Base-by-base conservation (phyloP, 2,113 vertebrate species). In the Probosciger aterrimus region DNA sequence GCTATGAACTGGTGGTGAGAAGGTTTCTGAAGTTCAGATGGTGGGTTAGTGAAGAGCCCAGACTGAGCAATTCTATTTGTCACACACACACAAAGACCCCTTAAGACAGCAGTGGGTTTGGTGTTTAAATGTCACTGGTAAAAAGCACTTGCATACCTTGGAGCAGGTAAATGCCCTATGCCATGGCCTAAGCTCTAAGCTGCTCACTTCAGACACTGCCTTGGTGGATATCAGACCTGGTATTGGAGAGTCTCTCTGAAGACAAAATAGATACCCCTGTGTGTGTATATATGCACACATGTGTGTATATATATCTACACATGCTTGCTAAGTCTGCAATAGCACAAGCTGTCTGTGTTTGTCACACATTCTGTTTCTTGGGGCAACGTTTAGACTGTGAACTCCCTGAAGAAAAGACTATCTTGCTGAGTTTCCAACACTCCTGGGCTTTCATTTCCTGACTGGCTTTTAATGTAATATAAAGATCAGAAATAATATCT, bases 401-500 rank as follows among this genome's bases (percentile, higher is more conserved):
- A 88, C 55, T 95, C 95, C 92, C 87, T 47, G 64, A 86, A 90
- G 90, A 91, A 71, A 84, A 87, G 90, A 47, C 35, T 43, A 14
- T 35, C 76, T 86, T 64, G 37, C 92, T 79, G 80, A 90, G 80
- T 79, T 96, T 93, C 90, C 88, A 94, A 59, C 90, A 75, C 1
- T 18, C 79, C 62, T 81, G 95, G 93, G 95, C 62, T 93, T 93
- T 95, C 73, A 82, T 79, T 95, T 94, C 92, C 93, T 68, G 16
- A 20, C 85, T 68, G 82, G 76, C 73, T 96, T 92, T 94, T 94
- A 96, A 86, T 94, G 76, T 88, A 90, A 96, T 88, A 82, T 93
- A 96, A 97, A 96, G 95, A 97, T 90, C 47, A 88, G 95, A 60
- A 95, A 86, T 95, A 27, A 91, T 96, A 90, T 64, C 90, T 93